These are phyloP conservation scores for Caenorhabditis remanei DNA, from an alignment of 1,140 invertebrate genomes.

Conservation along the genomic window DNA sequence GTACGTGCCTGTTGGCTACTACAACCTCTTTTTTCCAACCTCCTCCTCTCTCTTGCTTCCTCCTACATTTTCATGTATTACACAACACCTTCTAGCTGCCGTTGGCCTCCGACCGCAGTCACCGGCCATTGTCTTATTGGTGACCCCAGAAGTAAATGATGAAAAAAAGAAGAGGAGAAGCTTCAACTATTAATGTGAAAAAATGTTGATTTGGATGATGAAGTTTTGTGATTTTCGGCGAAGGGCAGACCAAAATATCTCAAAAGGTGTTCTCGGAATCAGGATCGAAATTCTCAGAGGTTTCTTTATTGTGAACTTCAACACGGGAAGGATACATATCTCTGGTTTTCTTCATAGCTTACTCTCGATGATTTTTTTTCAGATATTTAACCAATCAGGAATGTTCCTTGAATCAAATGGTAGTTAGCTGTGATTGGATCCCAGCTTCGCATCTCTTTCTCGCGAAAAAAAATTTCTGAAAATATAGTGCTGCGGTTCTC, in stretches of 20 bases:
- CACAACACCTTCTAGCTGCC: slow-evolving; percentile 46
- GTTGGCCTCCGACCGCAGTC: slow-evolving; percentile 18
- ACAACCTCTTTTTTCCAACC: slow-evolving; percentile 6
- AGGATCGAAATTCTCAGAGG: background rate
- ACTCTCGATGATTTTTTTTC: too few relatives aligned
- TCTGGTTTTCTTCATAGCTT: too few relatives aligned
- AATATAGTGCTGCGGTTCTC: too few relatives aligned
- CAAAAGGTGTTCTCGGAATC: background rate
- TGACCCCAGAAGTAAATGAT: slow-evolving; percentile 2
- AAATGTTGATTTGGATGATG: slow-evolving; percentile 11
- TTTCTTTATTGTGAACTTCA: too few relatives aligned
- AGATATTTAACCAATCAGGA: too few relatives aligned
- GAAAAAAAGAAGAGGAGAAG: slow-evolving; percentile 1
- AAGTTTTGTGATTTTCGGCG: background rate
- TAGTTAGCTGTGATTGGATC: too few relatives aligned
- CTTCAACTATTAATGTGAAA: slow-evolving; percentile 28
- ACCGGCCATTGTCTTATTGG: slow-evolving; percentile 42
- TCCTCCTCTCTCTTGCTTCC: background rate
- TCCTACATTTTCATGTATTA: slow-evolving; percentile 51
- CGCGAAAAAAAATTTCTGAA: too few relatives aligned
- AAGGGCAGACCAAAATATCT: background rate
- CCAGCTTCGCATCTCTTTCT: too few relatives aligned
- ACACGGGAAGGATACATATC: too few relatives aligned
- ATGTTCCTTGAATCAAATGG: too few relatives aligned
- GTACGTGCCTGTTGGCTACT: slow-evolving; percentile 54